Percentiles rank a stretch among this genome's conserved stretches.
Conservation (phyloP, 2,888 invertebrate genomes). For the Bruchidius siliquastri region DNA sequence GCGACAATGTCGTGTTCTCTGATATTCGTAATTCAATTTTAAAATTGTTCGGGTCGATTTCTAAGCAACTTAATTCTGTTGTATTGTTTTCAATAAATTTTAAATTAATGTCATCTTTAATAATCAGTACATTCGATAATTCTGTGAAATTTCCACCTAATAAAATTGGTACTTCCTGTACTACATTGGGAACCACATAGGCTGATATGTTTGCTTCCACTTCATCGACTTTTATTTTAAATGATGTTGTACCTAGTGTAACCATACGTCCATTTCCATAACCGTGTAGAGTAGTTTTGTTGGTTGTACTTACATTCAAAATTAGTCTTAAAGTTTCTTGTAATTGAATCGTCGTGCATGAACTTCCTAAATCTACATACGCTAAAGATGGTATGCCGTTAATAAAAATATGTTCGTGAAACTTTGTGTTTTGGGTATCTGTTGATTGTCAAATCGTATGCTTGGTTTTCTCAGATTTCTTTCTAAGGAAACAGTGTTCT, state of each 20-base stretch:
- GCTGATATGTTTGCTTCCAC: conserved; percentile 9
- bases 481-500: conserved; percentile 4
- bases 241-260: conserved; percentile 9
- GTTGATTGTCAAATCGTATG: conserved; percentile 9
- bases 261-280: conserved; percentile 15
- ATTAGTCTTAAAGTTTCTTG: conserved; percentile 10
- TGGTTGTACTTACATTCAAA: conserved; percentile 2
- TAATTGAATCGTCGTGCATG: conserved; percentile 13
- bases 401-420: conserved; percentile 10
- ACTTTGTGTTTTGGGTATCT: conserved; percentile 12
- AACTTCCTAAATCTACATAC: conserved; percentile 21
- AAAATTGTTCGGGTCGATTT: neutral
- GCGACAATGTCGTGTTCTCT: conserved; percentile 6
- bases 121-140: conserved; percentile 9
- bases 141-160: conserved; percentile 19
- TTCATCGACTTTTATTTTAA: conserved; percentile 15
- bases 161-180: conserved; percentile 17
- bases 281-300: conserved; percentile 13
- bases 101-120: conserved; percentile 17
- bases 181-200: conserved; percentile 15
- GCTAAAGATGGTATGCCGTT: conserved; percentile 15
- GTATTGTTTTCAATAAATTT: conserved; percentile 5
- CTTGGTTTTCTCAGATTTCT: neutral
- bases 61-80: neutral
- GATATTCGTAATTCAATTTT: conserved; percentile 3